Evolutionary conservation across 2,888 invertebrate species (phyloP), one percentile per base, ranked within the genome.

Genomic region (Catocala nupta): DNA sequence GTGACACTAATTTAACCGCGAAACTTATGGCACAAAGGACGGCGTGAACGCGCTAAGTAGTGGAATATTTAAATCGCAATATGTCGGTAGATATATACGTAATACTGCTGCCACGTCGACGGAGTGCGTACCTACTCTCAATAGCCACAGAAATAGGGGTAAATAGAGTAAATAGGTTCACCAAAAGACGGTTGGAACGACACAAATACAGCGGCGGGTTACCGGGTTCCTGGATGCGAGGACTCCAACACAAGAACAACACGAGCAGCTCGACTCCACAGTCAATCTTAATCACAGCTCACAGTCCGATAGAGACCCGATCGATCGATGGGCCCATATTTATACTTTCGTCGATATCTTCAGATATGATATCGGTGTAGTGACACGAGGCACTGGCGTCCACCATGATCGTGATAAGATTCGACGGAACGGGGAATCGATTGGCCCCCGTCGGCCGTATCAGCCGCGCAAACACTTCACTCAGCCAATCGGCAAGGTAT

Each of bases 291-390:
- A 91, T 88, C 92, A 91, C 91, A 81, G 86, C 85, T 84, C 83
- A 84, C 88, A 91, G 87, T 91, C 85, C 87, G 92, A 94, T 91
- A 93, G 93, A 93, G 93, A 87, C 87, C 85, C 89, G 90, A 93
- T 93, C 94, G 93, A 94, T 94, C 89, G 92, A 94, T 92, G 93
- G 91, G 87, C 93, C 81, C 92, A 91, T 94, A 94, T 94, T 93
- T 94, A 94, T 94, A 94, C 93, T 88, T 92, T 94, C 91, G 85
- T 90, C 90, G 87, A 90, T 92, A 93, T 93, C 93, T 92, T 83
- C 81, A 85, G 93, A 93, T 93, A 94, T 82, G 88, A 88, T 94
- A 94, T 93, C 94, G 82, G 90, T 84, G 81, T 84, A 86, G 82
- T 82, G 90, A 88, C 91, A 87, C 91, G 89, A 90, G 88, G 90